A percentile compares a stretch with the other conserved stretches of the same genome.
These are phyloP conservation scores for Quadroppia sp. DNA, from an alignment of 2,888 invertebrate species.

Conservation along the genomic window DNA sequence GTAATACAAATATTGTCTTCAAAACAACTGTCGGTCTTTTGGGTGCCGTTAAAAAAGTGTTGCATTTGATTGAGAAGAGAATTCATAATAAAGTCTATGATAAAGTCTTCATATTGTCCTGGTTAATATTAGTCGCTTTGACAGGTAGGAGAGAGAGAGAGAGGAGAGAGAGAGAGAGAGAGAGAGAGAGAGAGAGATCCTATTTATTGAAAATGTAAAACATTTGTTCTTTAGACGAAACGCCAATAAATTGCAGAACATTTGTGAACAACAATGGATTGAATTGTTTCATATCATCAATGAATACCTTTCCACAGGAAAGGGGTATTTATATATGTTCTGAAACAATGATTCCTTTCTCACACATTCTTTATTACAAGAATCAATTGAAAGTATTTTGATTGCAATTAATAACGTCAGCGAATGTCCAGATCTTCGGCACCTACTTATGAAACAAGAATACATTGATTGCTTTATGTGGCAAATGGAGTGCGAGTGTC, in stretches of 20 bases:
- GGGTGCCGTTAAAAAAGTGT: slow-evolving; percentile 85
- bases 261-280: slow-evolving; percentile 85
- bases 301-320: slow-evolving; percentile 52
- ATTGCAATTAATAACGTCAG: slow-evolving; percentile 87
- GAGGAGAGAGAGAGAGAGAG: no score
- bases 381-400: slow-evolving; percentile 91
- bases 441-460: slow-evolving; percentile 74
- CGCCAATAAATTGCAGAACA: slow-evolving; percentile 83
- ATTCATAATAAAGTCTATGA: slow-evolving; percentile 74
- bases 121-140: slow-evolving; percentile 98
- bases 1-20: no score
- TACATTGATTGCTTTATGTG: slow-evolving; percentile 68
- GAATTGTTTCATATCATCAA: slow-evolving; percentile 80
- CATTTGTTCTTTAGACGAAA: slow-evolving; percentile 70
- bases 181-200: no score
- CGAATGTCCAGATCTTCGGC: slow-evolving; percentile 77
- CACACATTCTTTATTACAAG: neutral
- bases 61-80: slow-evolving; percentile 77
- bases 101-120: slow-evolving; percentile 93
- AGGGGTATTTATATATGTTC: slow-evolving; percentile 38
- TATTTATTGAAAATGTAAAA: no score
- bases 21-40: no score
- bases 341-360: neutral
- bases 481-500: no score
- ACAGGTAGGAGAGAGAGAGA: no score